These are phyloP conservation scores for Enteromius trimaculatus DNA, from an alignment of 2,797 vertebrate genomes.

Conservation along the genomic window DNA sequence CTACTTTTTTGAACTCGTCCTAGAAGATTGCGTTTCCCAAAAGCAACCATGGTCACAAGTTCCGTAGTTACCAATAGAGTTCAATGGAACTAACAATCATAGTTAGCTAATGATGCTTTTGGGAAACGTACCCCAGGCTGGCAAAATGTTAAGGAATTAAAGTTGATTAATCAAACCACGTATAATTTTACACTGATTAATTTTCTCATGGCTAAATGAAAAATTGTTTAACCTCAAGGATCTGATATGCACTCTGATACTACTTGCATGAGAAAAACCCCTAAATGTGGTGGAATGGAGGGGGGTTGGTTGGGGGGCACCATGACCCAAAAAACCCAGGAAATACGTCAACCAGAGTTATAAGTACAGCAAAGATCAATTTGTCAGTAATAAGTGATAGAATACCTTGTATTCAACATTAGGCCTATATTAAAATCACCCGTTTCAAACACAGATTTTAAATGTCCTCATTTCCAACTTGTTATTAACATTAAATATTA, in stretches of 20 bases:
- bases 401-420: not conserved
- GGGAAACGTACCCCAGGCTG: no score
- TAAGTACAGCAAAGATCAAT: not conserved
- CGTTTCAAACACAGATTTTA: not conserved
- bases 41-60: no score
- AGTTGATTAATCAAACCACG: no score
- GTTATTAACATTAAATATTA: not conserved
- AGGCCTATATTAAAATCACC: not conserved
- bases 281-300: slow-evolving; percentile 33
- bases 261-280: not conserved
- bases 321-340: slow-evolving; percentile 51
- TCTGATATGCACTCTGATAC: not conserved
- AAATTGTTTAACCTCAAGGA: not conserved
- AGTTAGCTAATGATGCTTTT: no score
- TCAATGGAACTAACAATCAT: no score
- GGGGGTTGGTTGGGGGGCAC: slow-evolving; percentile 2
- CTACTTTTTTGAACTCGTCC: no score
- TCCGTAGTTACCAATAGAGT: no score
- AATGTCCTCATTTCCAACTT: not conserved
- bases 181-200: no score
- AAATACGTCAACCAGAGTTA: slow-evolving; percentile 6
- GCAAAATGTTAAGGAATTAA: no score
- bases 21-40: no score
- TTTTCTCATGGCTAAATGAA: slow-evolving; percentile 4
- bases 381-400: not conserved